phyloP scores from a whole-genome alignment of 2,888 invertebrate species.

The Dione juno region DNA sequence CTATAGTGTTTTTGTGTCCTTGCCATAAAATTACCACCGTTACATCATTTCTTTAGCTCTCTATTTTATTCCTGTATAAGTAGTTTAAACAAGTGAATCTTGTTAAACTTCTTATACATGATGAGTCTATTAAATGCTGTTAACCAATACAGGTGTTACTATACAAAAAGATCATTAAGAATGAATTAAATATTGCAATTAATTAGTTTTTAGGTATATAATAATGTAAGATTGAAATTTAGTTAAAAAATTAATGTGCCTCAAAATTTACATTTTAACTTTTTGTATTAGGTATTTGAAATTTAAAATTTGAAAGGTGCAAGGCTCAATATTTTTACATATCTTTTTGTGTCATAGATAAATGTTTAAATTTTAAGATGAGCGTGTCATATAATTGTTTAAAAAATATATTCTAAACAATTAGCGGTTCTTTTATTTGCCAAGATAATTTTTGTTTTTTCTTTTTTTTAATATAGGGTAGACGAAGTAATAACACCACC shows the following conservation, averaged over 20 bases:
- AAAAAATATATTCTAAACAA: slow-evolving; percentile 10
- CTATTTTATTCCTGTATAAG: slow-evolving; percentile 4
- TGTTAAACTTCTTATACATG: neutral
- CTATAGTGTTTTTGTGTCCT: slow-evolving; percentile 23
- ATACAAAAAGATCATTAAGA: neutral
- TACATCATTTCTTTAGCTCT: slow-evolving; percentile 29
- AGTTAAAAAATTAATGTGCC: slow-evolving; percentile 26
- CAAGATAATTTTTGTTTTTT: neutral
- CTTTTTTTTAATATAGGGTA: too few species aligned
- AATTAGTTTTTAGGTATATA: neutral
- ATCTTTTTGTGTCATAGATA: slow-evolving; percentile 26
- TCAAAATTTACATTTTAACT: slow-evolving; percentile 13
- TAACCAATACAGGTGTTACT: neutral
- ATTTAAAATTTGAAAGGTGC: slow-evolving; percentile 10
- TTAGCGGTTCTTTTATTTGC: slow-evolving; percentile 7
- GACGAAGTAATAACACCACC: too few species aligned
- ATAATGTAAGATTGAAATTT: slow-evolving; percentile 4
- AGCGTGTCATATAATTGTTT: slow-evolving; percentile 11
- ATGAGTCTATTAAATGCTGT: neutral
- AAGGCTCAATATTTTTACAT: slow-evolving; percentile 33
- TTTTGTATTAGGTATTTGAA: slow-evolving; percentile 15
- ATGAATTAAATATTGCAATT: slow-evolving; percentile 3
- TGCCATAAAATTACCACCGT: slow-evolving; percentile 38
- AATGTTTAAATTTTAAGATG: slow-evolving; percentile 17
- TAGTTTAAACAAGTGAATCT: neutral